Evolutionary conservation across 64 coral and sea anemone species (phyloP), one percentile per base, ranked within the genome.

Genomic region (Exaiptasia diaphana): DNA sequence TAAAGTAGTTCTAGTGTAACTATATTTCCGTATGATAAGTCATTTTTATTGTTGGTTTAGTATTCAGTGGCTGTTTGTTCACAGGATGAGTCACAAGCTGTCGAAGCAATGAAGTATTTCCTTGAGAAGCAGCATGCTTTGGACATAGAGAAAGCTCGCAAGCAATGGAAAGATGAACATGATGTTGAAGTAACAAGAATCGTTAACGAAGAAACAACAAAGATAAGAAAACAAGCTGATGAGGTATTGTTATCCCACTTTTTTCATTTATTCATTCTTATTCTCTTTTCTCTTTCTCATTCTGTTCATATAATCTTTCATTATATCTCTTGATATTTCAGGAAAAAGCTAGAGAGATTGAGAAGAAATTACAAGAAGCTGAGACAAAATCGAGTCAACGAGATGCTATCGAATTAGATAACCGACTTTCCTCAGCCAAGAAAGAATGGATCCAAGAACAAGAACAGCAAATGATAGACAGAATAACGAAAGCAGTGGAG

Each of bases 41-140:
- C n/a, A n/a, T n/a, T n/a, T n/a, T n/a, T n/a, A n/a, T n/a, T n/a
- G n/a, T n/a, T n/a, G n/a, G n/a, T n/a, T n/a, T n/a, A n/a, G n/a
- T n/a, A n/a, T n/a, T n/a, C n/a, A 31, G 33, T 37, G 12, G 17
- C 12, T 64, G 2, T 78, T 18, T 50, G 32, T 15, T 46, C 25
- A 22, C 73, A 95, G 91, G 74, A 28, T 63, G 75, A 89, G 50
- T 74, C 91, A 23, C 75, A 78, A 63, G 32, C 81, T 44, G 33
- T 74, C 15, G 52, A 80, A 24, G 25, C 74, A 8, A 53, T 90
- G 17, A 71, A 67, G n/a, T 29, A 62, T 1, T 72, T 74, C 34
- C 49, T 95, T 27, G 74, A 83, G 43, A 40, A 73, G 29, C 71
- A 75, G 12, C 27, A 95, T n/a, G 22, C 20, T 0, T 44, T 76